phyloP scores from a whole-genome alignment of 2,888 invertebrate genomes.

The Coenonympha glycerion region DNA sequence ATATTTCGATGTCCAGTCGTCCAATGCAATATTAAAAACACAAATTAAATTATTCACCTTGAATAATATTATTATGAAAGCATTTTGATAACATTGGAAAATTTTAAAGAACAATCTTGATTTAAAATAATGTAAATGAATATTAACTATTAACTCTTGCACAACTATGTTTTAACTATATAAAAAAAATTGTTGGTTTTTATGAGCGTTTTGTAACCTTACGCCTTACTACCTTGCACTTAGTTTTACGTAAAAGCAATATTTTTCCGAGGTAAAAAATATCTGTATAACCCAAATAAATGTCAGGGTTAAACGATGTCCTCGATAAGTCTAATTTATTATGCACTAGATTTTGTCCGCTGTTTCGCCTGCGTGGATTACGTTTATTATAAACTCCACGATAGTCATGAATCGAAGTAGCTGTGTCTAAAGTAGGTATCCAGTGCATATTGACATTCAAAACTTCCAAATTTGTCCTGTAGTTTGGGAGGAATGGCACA shows the following conservation, averaged over 20 bases:
- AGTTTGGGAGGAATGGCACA: too few relatives aligned
- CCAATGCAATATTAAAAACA: neutral
- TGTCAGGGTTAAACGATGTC: constrained; percentile 5
- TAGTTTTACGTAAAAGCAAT: neutral
- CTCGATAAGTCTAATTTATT: neutral
- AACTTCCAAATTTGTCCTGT: too few relatives aligned
- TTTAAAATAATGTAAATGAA: neutral
- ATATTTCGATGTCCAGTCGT: neutral
- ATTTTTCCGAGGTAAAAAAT: constrained; percentile 13
- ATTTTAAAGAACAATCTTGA: neutral
- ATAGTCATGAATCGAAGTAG: too few relatives aligned
- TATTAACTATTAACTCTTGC: too few relatives aligned
- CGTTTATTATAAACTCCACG: too few relatives aligned
- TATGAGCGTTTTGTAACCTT: neutral
- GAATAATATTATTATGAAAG: neutral
- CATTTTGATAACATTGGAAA: neutral
- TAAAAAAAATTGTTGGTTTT: neutral
- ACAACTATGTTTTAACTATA: too few relatives aligned
- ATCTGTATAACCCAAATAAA: constrained; percentile 7
- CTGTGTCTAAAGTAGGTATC: too few relatives aligned
- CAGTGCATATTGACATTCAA: too few relatives aligned
- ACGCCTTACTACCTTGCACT: neutral
- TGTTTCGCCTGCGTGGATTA: too few relatives aligned
- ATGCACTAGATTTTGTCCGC: too few relatives aligned
- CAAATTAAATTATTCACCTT: constrained; percentile 3